These are phyloP conservation scores for Himalopsyche kuldschensis DNA, from an alignment of 2,888 invertebrate genomes.

Conservation along the genomic window DNA sequence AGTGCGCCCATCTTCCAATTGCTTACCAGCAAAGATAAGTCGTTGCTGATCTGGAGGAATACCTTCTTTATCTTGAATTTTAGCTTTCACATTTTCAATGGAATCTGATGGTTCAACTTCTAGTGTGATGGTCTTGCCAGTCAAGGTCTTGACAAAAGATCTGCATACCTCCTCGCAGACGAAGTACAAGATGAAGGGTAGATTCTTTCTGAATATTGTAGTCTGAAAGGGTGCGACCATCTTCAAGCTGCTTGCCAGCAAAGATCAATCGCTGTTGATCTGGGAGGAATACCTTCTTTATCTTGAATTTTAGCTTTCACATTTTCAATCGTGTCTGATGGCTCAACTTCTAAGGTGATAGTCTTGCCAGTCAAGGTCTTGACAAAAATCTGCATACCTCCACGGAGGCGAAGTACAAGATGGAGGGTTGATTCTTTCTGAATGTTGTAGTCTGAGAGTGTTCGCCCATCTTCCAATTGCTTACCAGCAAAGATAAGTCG, in stretches of 20 bases:
- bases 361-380: constrained; percentile 63
- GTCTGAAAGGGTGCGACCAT: constrained; percentile 61
- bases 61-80: constrained; percentile 58
- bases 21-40: constrained; percentile 67
- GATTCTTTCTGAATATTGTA: constrained; percentile 64
- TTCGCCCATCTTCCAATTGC: constrained; percentile 93
- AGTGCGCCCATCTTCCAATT: constrained; percentile 69
- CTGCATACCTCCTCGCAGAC: constrained; percentile 67
- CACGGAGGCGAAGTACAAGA: constrained; percentile 83
- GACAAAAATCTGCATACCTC: constrained; percentile 77
- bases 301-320: constrained; percentile 59
- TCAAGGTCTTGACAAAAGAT: constrained; percentile 63
- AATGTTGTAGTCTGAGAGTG: constrained; percentile 91
- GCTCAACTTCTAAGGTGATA: constrained; percentile 59
- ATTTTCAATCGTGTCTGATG: constrained; percentile 63
- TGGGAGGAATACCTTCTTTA: constrained; percentile 60
- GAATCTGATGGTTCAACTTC: constrained; percentile 63
- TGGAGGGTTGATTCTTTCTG: constrained; percentile 93
- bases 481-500: constrained; percentile 69
- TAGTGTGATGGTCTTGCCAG: constrained; percentile 62
- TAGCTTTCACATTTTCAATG: constrained; percentile 65
- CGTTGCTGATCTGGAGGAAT: constrained; percentile 64
- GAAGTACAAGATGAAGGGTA: constrained; percentile 56
- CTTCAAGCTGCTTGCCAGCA: constrained; percentile 61
- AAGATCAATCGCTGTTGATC: constrained; percentile 61